Evolutionary conservation across 2,113 vertebrate genomes (phyloP), one percentile per base, ranked within the genome.

Genomic region (Bungarus multicinctus): DNA sequence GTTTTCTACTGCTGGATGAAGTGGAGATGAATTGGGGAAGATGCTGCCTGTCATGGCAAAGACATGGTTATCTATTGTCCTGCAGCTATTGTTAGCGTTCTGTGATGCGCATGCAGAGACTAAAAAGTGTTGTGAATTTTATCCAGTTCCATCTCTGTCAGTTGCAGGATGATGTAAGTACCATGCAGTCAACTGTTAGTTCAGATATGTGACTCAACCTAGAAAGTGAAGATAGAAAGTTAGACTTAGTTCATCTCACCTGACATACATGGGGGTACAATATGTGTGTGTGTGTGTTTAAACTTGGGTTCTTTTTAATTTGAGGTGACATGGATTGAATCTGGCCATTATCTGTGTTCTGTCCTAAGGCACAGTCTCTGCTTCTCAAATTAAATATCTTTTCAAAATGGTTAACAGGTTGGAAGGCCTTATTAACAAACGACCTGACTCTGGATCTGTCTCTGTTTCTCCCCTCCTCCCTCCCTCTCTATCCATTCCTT

Each of bases 11-110:
- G 14, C 34, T 88, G 11, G 23, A 47, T 18, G 89, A 9, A 81
- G 55, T 0, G 4, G 45, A 0, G 27, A 43, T 39, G 10, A 30
- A 9, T 39, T 30, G 20, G 11, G 39, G 25, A 0, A 3, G 1
- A 6, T 0, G 16, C 39, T 20, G 39, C 9, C 34, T 85, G 3
- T 53, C 27, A 3, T 39, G n/a, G 0, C 2, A 25, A 1, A 30
- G 27, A 69, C 52, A 1, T 0, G 16, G 7, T 43, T 6, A 23
- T 27, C 43, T 20, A 8, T 0, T 57, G 0, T 0, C 47, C 47
- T 52, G 86, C 22, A 53, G 14, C 86, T 30, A 3, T 1, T n/a
- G 16, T 52, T 52, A 52, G 25, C 43, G 30, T 87, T 18, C 27
- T 54, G 18, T 54, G 30, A 39, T 39, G 47, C 2, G 1, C n/a